Evolutionary conservation across 2,888 invertebrate genomes (phyloP), one percentile per base, ranked within the genome.

Genomic region (Pseudococcus jackbeardsleyi): DNA sequence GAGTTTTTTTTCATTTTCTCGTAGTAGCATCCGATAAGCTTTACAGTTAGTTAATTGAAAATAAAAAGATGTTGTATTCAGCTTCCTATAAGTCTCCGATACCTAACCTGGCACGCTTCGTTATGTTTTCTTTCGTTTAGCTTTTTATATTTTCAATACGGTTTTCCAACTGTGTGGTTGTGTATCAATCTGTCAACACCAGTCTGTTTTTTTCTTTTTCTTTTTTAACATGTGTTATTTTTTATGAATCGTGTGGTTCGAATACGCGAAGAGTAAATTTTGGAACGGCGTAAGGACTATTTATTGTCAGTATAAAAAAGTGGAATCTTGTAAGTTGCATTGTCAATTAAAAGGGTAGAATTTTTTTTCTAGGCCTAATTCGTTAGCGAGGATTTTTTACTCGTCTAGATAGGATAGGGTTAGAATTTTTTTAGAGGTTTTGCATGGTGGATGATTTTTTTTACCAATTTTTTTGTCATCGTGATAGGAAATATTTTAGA

Each of bases 261-360:
- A 59, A 19, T 59, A 59, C 59, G 59, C 88, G 88, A 90, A 90
- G 90, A 90, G 90, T 89, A 90, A 90, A 90, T 89, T 91, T 89
- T 90, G 89, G 89, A 90, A 90, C 90, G 90, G 90, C 84, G 90
- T 91, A 90, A 90, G 91, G 90, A 90, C 90, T 90, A 90, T 91
- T 89, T 91, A 91, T 90, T 90, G 90, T 89, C 90, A 91, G 89
- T 91, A 90, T 90, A 91, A 91, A 90, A 91, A 90, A 90, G 90
- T 91, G 88, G 90, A 91, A 90, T 90, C 90, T 90, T 90, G 91
- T 91, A 91, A 91, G 91, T 91, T 68, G 42, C 33, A 39, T 59
- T 59, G 59, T 46, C 72, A 59, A 26, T 50, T 84, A 33, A 86
- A 50, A 48, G 77, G 85, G 19, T 88, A 84, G 84, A 59, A 77